A percentile compares a stretch with the other conserved stretches of the same genome.
These are phyloP conservation scores for Steinernema khuongi DNA, from an alignment of 1,140 invertebrate genomes.

Conservation along the genomic window DNA sequence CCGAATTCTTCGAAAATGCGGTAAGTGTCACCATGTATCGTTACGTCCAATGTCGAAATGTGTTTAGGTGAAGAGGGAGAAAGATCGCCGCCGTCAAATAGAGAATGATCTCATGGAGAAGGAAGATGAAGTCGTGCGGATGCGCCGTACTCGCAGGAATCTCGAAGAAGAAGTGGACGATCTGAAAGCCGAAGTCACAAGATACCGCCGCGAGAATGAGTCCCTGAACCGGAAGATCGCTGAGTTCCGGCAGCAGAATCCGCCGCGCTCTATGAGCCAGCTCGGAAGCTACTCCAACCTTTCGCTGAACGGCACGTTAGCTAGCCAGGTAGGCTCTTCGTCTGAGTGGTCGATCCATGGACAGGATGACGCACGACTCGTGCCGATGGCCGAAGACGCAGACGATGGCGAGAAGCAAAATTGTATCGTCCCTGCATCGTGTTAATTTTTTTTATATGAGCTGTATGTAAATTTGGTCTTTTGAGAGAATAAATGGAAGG, in stretches of 20 bases:
- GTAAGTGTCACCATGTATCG: not conserved
- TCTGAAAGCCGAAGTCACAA: not conserved
- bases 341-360: conserved; percentile 1
- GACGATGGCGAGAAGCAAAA: not conserved
- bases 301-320: not conserved
- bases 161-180: not conserved
- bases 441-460: not conserved
- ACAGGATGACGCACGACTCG: not conserved
- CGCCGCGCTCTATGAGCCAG: not conserved
- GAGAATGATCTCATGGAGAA: not conserved
- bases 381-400: not conserved
- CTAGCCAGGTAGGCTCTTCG: not conserved
- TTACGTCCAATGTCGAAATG: not conserved
- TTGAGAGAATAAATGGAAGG: no score
- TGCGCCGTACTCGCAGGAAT: not conserved
- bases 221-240: not conserved
- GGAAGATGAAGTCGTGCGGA: not conserved
- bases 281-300: not conserved
- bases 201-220: not conserved
- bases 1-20: not conserved
- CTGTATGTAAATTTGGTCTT: not conserved
- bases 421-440: not conserved
- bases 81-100: not conserved
- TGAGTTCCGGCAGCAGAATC: not conserved
- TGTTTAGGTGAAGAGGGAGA: not conserved